A percentile compares a stretch with the other conserved stretches of the same genome.
These are phyloP conservation scores for Ashinkailepas kermadecensis DNA, from an alignment of 2,888 invertebrate genomes.

Conservation along the genomic window DNA sequence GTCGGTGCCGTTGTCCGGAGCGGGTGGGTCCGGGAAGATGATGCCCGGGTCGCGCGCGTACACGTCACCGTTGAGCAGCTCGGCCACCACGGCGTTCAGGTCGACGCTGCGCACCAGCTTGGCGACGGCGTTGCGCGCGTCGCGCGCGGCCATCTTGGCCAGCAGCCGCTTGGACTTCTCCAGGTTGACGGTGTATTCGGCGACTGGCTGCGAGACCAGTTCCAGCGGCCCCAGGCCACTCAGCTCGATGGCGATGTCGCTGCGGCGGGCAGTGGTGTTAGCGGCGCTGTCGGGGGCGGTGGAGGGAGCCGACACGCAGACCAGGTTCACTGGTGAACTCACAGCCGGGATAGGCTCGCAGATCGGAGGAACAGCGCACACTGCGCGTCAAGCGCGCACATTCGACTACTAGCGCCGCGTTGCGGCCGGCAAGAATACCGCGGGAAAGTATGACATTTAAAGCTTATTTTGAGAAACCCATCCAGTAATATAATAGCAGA, in stretches of 20 bases:
- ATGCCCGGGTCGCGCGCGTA: slow-evolving; percentile 20
- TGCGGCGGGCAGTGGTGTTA: not conserved
- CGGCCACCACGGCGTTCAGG: slow-evolving; percentile 1
- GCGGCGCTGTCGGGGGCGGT: too few species aligned
- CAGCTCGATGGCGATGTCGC: not conserved
- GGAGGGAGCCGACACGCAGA: too few species aligned
- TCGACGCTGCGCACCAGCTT: not conserved
- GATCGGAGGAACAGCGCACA: too few species aligned
- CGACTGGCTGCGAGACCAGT: not conserved
- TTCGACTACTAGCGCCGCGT: too few species aligned
- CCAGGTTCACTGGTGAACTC: too few species aligned
- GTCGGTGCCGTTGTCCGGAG: not conserved
- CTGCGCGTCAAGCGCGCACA: too few species aligned
- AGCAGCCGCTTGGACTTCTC: not conserved
- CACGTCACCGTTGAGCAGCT: not conserved
- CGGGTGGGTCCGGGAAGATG: not conserved
- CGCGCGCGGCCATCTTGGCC: not conserved
- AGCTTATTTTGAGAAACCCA: too few species aligned
- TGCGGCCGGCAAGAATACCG: too few species aligned
- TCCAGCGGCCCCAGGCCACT: not conserved
- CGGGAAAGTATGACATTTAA: too few species aligned
- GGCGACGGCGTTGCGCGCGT: not conserved
- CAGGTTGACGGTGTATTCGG: not conserved
- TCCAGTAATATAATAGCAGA: too few species aligned
- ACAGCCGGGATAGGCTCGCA: too few species aligned